These are phyloP conservation scores for Cyphomyrus plagiostoma DNA, from an alignment of 2,113 vertebrate species.

Conservation along the genomic window DNA sequence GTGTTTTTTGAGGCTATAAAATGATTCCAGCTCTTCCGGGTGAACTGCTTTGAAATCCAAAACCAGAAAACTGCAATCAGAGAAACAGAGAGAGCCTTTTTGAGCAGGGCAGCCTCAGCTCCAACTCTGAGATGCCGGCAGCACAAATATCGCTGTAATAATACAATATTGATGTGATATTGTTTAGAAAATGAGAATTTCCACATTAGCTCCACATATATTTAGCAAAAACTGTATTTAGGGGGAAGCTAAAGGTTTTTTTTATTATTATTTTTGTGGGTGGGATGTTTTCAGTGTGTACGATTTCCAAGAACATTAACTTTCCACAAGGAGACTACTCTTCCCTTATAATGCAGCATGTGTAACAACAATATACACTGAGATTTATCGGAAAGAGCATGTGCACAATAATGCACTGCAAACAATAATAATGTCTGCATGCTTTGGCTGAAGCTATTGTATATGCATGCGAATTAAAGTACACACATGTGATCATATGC, in stretches of 20 bases:
- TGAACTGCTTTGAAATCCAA: slow-evolving; percentile 12
- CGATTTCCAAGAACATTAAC: neutral
- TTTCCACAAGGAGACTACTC: neutral
- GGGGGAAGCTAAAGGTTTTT: neutral
- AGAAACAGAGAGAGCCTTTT: neutral
- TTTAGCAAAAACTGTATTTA: neutral
- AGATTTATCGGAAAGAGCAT: neutral
- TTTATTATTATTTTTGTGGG: neutral
- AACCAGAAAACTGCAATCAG: neutral
- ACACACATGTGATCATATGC: neutral
- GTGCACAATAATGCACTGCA: neutral
- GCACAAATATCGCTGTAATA: neutral
- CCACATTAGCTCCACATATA: neutral
- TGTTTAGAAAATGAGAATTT: neutral
- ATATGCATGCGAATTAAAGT: neutral
- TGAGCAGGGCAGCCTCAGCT: neutral
- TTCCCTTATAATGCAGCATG: neutral
- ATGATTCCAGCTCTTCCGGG: neutral
- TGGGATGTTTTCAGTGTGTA: neutral
- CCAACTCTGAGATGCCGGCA: neutral
- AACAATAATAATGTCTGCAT: neutral
- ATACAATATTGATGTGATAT: neutral
- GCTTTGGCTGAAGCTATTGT: neutral
- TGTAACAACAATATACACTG: neutral
- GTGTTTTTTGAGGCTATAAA: neutral